Evolutionary conservation across 2,113 vertebrate genomes (phyloP).

Genomic region (Notarius lentiginosus): DNA sequence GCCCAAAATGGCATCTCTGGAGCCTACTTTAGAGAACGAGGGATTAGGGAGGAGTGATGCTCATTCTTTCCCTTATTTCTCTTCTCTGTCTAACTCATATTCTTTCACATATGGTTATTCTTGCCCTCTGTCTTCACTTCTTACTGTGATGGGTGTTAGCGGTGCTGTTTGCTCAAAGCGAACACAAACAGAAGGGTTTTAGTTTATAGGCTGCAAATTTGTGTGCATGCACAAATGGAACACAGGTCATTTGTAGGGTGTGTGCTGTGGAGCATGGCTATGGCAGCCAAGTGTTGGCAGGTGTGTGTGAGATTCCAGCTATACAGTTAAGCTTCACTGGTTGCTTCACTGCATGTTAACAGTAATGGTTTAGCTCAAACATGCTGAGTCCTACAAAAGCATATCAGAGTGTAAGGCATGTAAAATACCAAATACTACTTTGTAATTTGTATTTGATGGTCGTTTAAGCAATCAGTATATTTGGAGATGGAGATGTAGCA

Average conservation of each 20-base stretch:
- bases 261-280: conserved; percentile 63
- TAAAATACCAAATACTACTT: not conserved
- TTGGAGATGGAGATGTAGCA: not conserved
- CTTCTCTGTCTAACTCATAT: conserved; percentile 43
- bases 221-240: conserved; percentile 35
- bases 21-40: conserved; percentile 58
- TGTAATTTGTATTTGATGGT: not conserved
- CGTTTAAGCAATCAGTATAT: not conserved
- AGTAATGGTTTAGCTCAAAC: conserved; percentile 62
- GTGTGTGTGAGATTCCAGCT: conserved; percentile 45
- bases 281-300: conserved; percentile 69
- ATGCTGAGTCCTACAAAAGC: conserved; percentile 51
- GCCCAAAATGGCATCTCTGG: conserved; percentile 69
- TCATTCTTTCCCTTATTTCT: conserved; percentile 61
- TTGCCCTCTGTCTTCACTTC: conserved; percentile 35
- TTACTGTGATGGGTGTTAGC: not conserved
- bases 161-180: conserved; percentile 10
- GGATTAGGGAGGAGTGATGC: conserved; percentile 63
- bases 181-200: conserved; percentile 62
- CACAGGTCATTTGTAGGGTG: conserved; percentile 51
- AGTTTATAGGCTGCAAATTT: conserved; percentile 63
- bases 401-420: conserved; percentile 46
- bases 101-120: conserved; percentile 43
- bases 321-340: conserved; percentile 64
- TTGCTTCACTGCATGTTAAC: conserved; percentile 64